Conservation (phyloP, 2,113 vertebrate species). For the Emydura subglobosa region DNA sequence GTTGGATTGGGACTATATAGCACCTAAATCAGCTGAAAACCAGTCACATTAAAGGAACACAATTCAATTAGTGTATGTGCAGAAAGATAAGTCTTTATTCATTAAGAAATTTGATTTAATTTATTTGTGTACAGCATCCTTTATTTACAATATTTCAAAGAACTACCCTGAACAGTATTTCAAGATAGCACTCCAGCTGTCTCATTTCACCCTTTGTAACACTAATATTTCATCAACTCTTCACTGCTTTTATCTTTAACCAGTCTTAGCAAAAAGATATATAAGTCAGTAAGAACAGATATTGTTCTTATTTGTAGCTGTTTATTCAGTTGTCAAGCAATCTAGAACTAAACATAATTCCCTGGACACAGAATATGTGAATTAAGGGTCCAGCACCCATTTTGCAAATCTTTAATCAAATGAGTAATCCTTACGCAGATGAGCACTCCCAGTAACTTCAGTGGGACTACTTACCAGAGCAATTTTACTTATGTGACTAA, state of each 20-base stretch:
- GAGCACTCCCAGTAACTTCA: not conserved
- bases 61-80: not conserved
- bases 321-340: not conserved
- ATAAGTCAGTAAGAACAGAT: not conserved
- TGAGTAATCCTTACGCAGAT: not conserved
- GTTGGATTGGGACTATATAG: not conserved
- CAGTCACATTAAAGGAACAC: not conserved
- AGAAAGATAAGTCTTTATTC: not conserved
- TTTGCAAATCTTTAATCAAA: not conserved
- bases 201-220: not conserved
- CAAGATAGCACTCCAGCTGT: not conserved
- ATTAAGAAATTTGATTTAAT: not conserved
- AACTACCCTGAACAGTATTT: fast-evolving
- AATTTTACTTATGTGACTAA: not conserved
- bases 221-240: not conserved
- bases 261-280: not conserved
- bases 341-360: not conserved
- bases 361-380: not conserved
- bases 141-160: conserved; percentile 3
- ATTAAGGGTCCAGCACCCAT: not conserved
- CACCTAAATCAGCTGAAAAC: not conserved
- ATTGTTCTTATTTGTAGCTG: not conserved
- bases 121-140: not conserved
- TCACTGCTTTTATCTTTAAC: not conserved
- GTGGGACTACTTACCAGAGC: not conserved